Evolutionary conservation across 2,888 invertebrate species (phyloP).

Genomic region (Leptinotarsa juncta): DNA sequence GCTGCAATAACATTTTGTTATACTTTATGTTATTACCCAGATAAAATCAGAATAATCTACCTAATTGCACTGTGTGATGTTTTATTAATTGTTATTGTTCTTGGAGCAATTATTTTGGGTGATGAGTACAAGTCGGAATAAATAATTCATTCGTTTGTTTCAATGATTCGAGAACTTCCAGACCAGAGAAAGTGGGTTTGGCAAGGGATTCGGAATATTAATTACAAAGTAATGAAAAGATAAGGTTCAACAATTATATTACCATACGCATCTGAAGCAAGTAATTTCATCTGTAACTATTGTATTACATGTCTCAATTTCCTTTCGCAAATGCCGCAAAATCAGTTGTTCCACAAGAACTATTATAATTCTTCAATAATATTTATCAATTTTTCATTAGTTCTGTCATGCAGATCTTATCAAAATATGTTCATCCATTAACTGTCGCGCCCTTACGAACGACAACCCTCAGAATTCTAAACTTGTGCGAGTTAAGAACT

Average conservation of each 20-base stretch:
- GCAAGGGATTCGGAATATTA: neutral
- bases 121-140: constrained; percentile 14
- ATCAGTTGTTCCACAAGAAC: too few relatives aligned
- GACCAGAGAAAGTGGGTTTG: neutral
- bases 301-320: too few relatives aligned
- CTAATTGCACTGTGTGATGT: constrained; percentile 38
- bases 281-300: too few relatives aligned
- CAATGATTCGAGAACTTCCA: neutral
- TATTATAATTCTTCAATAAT: too few relatives aligned
- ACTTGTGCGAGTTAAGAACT: too few relatives aligned
- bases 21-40: constrained; percentile 33
- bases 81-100: constrained; percentile 48
- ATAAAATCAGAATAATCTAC: constrained; percentile 45
- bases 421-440: too few relatives aligned
- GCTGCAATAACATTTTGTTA: constrained; percentile 31
- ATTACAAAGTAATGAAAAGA: neutral
- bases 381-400: too few relatives aligned
- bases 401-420: too few relatives aligned
- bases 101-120: constrained; percentile 37
- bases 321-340: too few relatives aligned
- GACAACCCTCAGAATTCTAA: too few relatives aligned
- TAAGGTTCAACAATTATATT: neutral
- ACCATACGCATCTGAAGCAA: neutral
- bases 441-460: too few relatives aligned
- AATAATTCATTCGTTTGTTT: constrained; percentile 5